Percentiles rank a stretch among this genome's conserved stretches.
Conservation (phyloP, 2,888 invertebrate species). For the Enchytraeus crypticus region DNA sequence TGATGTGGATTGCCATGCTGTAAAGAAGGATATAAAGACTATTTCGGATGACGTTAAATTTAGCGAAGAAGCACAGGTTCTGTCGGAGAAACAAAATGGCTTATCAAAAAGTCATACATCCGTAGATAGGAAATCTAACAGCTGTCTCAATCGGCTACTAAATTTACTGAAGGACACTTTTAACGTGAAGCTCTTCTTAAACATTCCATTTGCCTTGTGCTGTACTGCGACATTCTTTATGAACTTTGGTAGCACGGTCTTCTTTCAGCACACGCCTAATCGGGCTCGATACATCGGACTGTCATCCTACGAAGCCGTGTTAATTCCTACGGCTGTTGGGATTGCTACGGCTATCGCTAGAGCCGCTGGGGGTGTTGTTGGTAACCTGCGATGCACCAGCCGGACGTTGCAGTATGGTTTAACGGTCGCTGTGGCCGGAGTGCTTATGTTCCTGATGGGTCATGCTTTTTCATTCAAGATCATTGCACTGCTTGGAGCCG, state of each 20-base stretch:
- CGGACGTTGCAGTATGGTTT: conserved; percentile 14
- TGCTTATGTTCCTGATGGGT: conserved; percentile 6
- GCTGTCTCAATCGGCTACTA: background rate
- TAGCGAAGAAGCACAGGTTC: background rate
- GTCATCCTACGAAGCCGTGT: background rate
- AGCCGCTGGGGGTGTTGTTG: conserved; percentile 11
- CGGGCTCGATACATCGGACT: conserved; percentile 8
- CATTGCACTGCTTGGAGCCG: conserved; percentile 2
- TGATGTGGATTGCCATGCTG: no score
- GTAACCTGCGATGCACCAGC: conserved; percentile 7
- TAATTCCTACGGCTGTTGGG: conserved; percentile 13
- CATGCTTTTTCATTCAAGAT: background rate
- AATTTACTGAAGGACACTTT: conserved; percentile 3
- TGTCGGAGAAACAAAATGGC: no score
- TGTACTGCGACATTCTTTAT: conserved; percentile 13
- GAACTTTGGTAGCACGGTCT: conserved; percentile 12
- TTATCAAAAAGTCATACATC: no score
- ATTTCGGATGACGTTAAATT: background rate
- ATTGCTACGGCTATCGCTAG: conserved; percentile 14
- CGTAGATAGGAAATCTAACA: no score
- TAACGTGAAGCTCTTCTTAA: conserved; percentile 7
- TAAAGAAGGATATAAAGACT: background rate
- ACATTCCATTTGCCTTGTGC: conserved; percentile 7
- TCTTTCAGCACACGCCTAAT: conserved; percentile 16
- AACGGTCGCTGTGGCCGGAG: conserved; percentile 1